Conservation (phyloP, 2,888 invertebrate genomes). For the Lissocephala sabroskyi region DNA sequence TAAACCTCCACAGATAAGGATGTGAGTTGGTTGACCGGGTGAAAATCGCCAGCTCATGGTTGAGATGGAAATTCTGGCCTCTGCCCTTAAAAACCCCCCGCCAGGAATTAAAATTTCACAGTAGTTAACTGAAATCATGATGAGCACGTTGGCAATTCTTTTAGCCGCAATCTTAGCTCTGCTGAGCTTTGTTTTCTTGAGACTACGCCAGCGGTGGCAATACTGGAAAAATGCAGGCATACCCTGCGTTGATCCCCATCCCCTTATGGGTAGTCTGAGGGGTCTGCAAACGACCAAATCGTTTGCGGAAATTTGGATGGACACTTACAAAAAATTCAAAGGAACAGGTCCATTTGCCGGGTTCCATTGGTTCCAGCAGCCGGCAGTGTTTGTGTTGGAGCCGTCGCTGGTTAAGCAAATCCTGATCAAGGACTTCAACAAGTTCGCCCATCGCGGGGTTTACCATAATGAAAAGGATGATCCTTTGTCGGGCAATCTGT, state of each 20-base stretch:
- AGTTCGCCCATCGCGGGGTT: constrained; percentile 67
- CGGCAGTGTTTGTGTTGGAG: constrained; percentile 37
- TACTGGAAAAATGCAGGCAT: no score
- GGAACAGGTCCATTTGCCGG: not conserved
- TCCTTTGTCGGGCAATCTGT: constrained; percentile 65
- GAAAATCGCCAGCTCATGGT: no score
- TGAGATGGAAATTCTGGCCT: no score
- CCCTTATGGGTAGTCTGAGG: constrained; percentile 29
- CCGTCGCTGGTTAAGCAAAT: constrained; percentile 63
- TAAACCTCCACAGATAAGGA: no score
- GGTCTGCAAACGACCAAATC: constrained; percentile 22
- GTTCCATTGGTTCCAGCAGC: not conserved
- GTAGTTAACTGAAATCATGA: no score
- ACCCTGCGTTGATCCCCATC: constrained; percentile 30
- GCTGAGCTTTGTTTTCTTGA: constrained; percentile 11
- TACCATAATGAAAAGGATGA: constrained; percentile 63
- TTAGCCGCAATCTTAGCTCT: constrained; percentile 17
- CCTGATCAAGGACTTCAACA: constrained; percentile 67
- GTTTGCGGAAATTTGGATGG: no score
- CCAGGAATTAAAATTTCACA: no score
- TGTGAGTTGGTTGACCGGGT: no score
- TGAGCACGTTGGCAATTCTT: no score
- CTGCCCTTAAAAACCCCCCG: no score
- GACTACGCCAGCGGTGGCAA: constrained; percentile 8
- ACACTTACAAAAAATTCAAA: constrained; percentile 1